phyloP scores from a whole-genome alignment of 2,113 vertebrate genomes.

The Pangasianodon gigas region DNA sequence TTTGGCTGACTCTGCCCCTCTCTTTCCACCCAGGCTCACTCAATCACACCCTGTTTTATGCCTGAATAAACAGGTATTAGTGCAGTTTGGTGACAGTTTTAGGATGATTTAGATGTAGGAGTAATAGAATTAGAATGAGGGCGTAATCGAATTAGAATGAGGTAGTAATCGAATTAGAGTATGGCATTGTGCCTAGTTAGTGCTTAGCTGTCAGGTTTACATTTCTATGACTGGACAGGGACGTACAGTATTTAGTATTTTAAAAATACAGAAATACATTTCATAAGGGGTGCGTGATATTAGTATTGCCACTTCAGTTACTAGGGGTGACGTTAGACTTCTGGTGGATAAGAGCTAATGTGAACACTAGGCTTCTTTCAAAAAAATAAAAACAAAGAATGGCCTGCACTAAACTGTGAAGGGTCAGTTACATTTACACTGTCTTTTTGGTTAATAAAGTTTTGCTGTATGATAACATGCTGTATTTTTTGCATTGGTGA shows the following conservation, averaged over 20 bases:
- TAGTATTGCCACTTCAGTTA: background rate
- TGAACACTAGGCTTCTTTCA: background rate
- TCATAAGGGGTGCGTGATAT: background rate
- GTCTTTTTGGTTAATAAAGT: background rate
- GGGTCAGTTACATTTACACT: no score
- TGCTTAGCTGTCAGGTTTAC: slow-evolving; percentile 7
- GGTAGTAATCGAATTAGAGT: background rate
- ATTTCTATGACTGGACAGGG: background rate
- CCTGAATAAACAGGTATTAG: slow-evolving; percentile 28
- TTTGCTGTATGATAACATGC: background rate
- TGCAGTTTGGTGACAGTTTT: slow-evolving; percentile 28
- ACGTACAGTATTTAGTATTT: background rate
- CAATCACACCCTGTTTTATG: slow-evolving; percentile 13
- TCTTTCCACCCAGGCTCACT: slow-evolving; percentile 23
- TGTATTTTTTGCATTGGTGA: background rate
- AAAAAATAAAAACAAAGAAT: background rate
- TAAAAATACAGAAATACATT: background rate
- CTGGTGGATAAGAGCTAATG: background rate
- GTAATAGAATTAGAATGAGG: background rate
- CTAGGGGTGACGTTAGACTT: background rate
- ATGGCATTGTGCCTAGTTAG: slow-evolving; percentile 24
- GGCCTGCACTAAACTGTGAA: background rate
- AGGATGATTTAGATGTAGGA: slow-evolving; percentile 33
- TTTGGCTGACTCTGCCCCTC: slow-evolving; percentile 21
- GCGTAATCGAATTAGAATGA: background rate